Percentiles rank a stretch among this genome's conserved stretches.
Evolutionary conservation across 1,140 invertebrate genomes (phyloP).

Genomic region (Cydia pomonella): DNA sequence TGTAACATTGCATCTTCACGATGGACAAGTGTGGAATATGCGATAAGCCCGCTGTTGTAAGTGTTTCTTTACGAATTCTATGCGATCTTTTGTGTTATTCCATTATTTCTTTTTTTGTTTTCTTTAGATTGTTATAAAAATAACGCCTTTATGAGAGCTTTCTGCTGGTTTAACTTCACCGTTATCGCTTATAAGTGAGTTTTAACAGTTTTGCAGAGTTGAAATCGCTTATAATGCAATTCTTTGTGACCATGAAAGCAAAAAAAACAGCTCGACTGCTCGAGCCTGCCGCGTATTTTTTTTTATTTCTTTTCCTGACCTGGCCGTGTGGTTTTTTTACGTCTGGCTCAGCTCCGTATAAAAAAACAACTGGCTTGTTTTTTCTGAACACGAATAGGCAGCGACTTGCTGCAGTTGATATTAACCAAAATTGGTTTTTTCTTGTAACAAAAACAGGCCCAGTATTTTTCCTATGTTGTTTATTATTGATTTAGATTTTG

Average conservation of each 20-base stretch:
- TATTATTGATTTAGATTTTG: constrained; percentile 34
- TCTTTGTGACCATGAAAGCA: constrained; percentile 42
- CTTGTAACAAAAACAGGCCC: constrained; percentile 27
- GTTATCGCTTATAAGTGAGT: constrained; percentile 12
- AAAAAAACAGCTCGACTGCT: constrained; percentile 57
- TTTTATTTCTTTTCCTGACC: constrained; percentile 58
- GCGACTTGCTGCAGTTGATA: constrained; percentile 29
- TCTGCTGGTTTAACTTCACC: constrained; percentile 20
- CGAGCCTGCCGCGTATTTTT: constrained; percentile 77
- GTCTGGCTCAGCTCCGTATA: constrained; percentile 69
- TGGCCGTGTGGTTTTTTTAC: constrained; percentile 70
- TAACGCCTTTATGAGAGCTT: constrained; percentile 55
- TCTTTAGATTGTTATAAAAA: constrained; percentile 74
- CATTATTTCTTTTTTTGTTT: constrained; percentile 74
- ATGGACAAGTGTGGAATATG: constrained; percentile 78
- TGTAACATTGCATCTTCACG: constrained; percentile 45
- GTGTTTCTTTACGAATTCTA: constrained; percentile 45
- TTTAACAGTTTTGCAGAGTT: constrained; percentile 18
- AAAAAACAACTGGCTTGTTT: constrained; percentile 69
- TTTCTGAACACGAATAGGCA: constrained; percentile 54
- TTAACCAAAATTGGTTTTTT: constrained; percentile 31
- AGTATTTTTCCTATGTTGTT: constrained; percentile 32
- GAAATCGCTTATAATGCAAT: constrained; percentile 22
- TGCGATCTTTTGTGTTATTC: constrained; percentile 45
- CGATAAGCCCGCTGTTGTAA: constrained; percentile 68